Evolutionary conservation across 2,888 invertebrate genomes (phyloP).

Genomic region (Microdon myrmicae): DNA sequence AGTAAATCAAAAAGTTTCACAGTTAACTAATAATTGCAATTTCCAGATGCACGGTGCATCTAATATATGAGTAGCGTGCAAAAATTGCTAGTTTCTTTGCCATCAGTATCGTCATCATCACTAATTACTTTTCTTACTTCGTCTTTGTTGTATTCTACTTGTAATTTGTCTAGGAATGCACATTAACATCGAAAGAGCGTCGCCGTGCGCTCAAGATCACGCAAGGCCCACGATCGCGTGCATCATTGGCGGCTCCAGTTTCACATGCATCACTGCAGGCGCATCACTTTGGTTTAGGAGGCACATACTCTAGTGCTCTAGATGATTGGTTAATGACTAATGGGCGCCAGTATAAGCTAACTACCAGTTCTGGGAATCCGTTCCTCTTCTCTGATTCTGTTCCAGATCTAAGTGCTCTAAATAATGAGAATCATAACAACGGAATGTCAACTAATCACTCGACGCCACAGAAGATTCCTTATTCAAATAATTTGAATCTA

Average conservation of each 20-base stretch:
- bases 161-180: conserved; percentile 69
- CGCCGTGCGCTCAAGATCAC: conserved; percentile 70
- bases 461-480: conserved; percentile 65
- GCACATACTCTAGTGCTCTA: conserved; percentile 69
- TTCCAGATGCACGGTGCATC: conserved; percentile 15
- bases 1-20: conserved; percentile 7
- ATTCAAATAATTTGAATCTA: conserved; percentile 59
- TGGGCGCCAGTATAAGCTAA: conserved; percentile 58
- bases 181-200: conserved; percentile 73
- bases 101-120: conserved; percentile 17
- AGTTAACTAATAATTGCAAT: conserved; percentile 24
- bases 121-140: conserved; percentile 30
- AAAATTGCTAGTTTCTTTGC: conserved; percentile 12
- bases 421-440: conserved; percentile 64
- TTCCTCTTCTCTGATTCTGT: conserved; percentile 66
- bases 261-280: conserved; percentile 65
- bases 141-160: conserved; percentile 12
- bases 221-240: conserved; percentile 66
- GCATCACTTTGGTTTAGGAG: conserved; percentile 64
- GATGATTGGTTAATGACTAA: conserved; percentile 70
- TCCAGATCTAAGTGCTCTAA: conserved; percentile 64
- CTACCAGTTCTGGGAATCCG: conserved; percentile 63
- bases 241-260: conserved; percentile 66
- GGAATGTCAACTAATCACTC: conserved; percentile 66
- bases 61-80: conserved; percentile 8